Conservation (phyloP, 2,113 vertebrate genomes). For the Toxotes chatareus region DNA sequence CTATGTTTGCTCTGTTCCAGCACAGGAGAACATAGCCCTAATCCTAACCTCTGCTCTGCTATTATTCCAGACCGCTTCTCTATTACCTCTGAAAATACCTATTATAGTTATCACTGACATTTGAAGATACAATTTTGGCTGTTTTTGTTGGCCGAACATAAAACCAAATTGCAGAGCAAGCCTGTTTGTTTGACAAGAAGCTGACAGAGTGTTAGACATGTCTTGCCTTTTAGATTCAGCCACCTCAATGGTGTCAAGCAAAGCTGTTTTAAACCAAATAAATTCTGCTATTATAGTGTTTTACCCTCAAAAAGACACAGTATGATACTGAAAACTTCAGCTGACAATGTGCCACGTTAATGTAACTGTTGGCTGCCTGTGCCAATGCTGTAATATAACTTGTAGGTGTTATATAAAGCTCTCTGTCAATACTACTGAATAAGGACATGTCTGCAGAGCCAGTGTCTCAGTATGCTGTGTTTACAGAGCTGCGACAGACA, state of each 20-base stretch:
- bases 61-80: neutral
- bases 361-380: neutral
- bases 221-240: neutral
- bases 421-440: conserved; percentile 60
- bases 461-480: conserved; percentile 37
- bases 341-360: neutral
- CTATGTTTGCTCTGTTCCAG: neutral
- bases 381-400: neutral
- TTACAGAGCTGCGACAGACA: conserved; percentile 51
- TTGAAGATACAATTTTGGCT: neutral
- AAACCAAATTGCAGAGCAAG: neutral
- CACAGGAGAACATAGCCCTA: neutral
- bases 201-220: conserved; percentile 9
- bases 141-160: neutral
- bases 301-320: neutral
- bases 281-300: neutral
- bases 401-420: conserved; percentile 12
- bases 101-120: neutral
- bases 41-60: neutral
- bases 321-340: neutral
- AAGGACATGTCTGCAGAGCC: conserved; percentile 53
- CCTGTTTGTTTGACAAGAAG: conserved; percentile 22
- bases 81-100: neutral
- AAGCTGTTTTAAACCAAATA: neutral
- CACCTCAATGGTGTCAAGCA: neutral